phyloP scores from a whole-genome alignment of 2,888 invertebrate species.

The Muschampia plurimacula region DNA sequence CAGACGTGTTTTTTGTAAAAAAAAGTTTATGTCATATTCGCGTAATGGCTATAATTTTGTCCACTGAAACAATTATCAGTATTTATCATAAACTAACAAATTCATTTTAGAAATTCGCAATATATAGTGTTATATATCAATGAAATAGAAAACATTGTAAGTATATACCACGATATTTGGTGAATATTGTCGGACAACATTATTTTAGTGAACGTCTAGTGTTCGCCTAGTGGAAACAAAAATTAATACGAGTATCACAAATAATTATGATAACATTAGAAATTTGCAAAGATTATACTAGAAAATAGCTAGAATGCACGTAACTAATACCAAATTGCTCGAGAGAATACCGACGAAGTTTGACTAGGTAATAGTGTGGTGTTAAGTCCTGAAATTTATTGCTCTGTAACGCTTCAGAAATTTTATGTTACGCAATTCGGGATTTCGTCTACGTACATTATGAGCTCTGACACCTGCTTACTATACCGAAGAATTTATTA shows the following conservation, averaged over 20 bases:
- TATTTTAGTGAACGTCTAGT: no score
- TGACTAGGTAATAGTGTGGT: conserved; percentile 1
- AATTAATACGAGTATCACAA: background rate
- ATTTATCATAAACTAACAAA: no score
- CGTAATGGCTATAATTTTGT: no score
- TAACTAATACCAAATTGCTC: conserved; percentile 12
- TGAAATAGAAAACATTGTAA: no score
- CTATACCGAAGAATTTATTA: conserved; percentile 3
- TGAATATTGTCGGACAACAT: no score
- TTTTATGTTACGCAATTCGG: background rate
- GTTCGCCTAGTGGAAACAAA: no score
- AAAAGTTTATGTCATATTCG: no score
- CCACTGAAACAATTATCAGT: no score
- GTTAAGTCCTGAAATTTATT: conserved; percentile 34
- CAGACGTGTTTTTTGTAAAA: no score
- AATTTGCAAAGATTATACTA: background rate
- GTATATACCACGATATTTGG: no score
- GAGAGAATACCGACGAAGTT: conserved; percentile 34
- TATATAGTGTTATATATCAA: no score
- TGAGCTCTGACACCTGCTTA: background rate
- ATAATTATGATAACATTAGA: background rate
- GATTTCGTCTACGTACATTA: conserved; percentile 9
- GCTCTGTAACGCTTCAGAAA: conserved; percentile 22
- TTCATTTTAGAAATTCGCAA: no score
- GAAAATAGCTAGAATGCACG: background rate